Evolutionary conservation across 2,113 vertebrate genomes (phyloP), one percentile per base, ranked within the genome.

Genomic region (Castor canadensis): DNA sequence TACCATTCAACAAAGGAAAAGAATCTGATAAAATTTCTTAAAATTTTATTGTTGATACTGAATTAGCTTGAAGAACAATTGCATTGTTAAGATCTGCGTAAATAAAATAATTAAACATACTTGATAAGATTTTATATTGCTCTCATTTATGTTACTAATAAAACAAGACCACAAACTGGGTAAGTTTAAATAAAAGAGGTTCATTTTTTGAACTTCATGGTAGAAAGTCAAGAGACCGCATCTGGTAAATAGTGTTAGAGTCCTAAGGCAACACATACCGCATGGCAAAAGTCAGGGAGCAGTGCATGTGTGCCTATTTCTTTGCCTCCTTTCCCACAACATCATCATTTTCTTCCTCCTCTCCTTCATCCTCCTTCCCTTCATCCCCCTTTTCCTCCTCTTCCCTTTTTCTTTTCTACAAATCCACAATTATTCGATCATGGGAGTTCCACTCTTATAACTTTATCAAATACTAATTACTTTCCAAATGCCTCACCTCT

Each of bases 31-130:
- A 93, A 97, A 43, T 95, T 93, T 94, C 40, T 45, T 82, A 86
- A 96, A 80, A 66, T 97, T 86, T 76, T 94, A 87, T 85, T 97
- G 49, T 77, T 93, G 56, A 58, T 85, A 95, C 72, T 93, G 93
- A 96, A 94, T 72, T 89, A 62, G 22, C 15, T 82, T 87, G 28
- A 75, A 67, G 73, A 90, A 17, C 9, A 84, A 85, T 86, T 56
- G 93, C n/a, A 47, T 73, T 15, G 38, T 88, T 54, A 26, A 38
- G 43, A 85, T 88, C 49, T 95, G 13, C 47, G 52, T 49, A 67
- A 76, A 92, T 90, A 45, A 96, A 54, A 43, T 58, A 95, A 91
- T 73, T 94, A 56, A 58, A 85, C 4, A 79, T 60, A 93, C 32
- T 75, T 92, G 22, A 5, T 52, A 73, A 89, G 28, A 56, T 72